Evolutionary conservation across 2,113 vertebrate genomes (phyloP), one percentile per base, ranked within the genome.

Genomic region (Antechinus stuartii): DNA sequence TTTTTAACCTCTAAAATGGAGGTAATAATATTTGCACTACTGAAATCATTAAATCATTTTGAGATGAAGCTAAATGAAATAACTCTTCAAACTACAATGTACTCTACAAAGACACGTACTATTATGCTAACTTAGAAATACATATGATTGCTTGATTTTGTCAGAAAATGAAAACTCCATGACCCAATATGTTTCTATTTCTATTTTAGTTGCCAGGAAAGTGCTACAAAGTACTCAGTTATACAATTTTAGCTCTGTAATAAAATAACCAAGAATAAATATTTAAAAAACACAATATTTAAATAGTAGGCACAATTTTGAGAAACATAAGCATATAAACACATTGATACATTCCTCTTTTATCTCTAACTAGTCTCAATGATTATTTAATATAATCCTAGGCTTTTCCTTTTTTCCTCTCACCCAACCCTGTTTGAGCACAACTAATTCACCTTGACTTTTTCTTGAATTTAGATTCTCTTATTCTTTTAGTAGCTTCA

Each of bases 121-220:
- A 16, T 76, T n/a, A 27, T 42, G 68, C 68, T 76, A n/a, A 76
- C 68, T 76, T 4, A 42, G 68, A 76, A 5, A 76, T 42, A 76
- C 68, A 76, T 42, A 76, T 76, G 35, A 89, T 76, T 95, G 94
- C 46, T 92, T 89, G 91, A 25, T 91, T 30, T 54, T 94, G 91
- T 97, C 89, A 90, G 94, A 92, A 96, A 93, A 97, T 92, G 96
- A 90, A 96, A 89, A 89, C 61, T 92, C 54, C 89, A 93, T 24
- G n/a, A 89, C 90, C 90, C 92, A 91, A 89, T 57, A 92, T n/a
- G 94, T 84, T 95, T 97, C 68, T 95, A 61, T 94, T 95, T 93
- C 24, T 91, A 42, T 92, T 54, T 96, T 93, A 91, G 50, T 91
- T 96, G 90, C 97, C 92, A 92, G 94, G 35, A 95, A 97, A 97